Evolutionary conservation across 2,888 invertebrate genomes (phyloP).

Genomic region (Meiosimyza decipiens): DNA sequence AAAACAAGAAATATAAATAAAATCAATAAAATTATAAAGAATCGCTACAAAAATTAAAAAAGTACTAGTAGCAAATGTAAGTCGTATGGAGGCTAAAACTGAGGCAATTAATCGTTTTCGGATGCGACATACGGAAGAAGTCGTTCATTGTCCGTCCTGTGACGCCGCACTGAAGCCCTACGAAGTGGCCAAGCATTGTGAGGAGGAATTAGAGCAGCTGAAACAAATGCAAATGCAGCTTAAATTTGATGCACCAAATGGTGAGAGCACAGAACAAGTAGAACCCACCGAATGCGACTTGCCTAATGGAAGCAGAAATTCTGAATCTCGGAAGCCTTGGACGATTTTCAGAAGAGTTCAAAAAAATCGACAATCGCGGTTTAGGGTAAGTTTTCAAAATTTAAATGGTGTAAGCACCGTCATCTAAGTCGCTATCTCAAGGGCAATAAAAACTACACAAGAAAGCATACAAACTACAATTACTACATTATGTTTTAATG

Average conservation of each 20-base stretch:
- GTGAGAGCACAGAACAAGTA: conserved; percentile 4
- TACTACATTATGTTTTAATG: too few species aligned
- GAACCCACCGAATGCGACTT: background rate
- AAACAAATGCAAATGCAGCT: conserved; percentile 45
- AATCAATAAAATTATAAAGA: conserved; percentile 39
- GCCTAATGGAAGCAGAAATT: conserved; percentile 24
- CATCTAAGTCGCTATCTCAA: too few species aligned
- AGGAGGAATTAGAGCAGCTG: conserved; percentile 81
- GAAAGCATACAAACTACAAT: too few species aligned
- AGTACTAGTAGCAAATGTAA: background rate
- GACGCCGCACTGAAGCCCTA: conserved; percentile 83
- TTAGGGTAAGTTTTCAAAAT: conserved; percentile 63
- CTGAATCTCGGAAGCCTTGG: conserved; percentile 68
- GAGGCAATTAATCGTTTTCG: conserved; percentile 41
- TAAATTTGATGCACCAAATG: conserved; percentile 12
- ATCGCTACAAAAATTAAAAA: conserved; percentile 22
- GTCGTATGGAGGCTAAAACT: conserved; percentile 36
- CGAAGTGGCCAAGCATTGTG: conserved; percentile 86
- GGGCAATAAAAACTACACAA: too few species aligned
- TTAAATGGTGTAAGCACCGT: too few species aligned
- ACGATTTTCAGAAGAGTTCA: conserved; percentile 81
- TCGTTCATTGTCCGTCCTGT: conserved; percentile 87
- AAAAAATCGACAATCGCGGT: conserved; percentile 77
- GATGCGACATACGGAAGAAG: conserved; percentile 45
- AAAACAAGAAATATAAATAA: conserved; percentile 10